A percentile compares a stretch with the other conserved stretches of the same genome.
Conservation (phyloP, 2,888 invertebrate species). For the Phasia obesa region DNA sequence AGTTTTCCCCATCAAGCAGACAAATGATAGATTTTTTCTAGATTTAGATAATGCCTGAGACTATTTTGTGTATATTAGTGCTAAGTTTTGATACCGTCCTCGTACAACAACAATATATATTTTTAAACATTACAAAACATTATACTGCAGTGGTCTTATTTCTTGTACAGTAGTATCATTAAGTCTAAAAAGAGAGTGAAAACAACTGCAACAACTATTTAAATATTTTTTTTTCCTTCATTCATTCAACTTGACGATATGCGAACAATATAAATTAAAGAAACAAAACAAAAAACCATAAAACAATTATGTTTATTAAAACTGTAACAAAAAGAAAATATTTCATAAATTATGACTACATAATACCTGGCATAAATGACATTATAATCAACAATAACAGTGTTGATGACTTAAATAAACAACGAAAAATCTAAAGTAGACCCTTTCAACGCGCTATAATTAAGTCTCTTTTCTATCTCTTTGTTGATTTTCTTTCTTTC, state of each 20-base stretch:
- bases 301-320: conserved; percentile 54
- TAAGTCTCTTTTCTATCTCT: conserved; percentile 6
- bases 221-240: background rate
- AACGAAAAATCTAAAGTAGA: conserved; percentile 4
- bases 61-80: no score
- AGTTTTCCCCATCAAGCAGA: no score
- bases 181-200: conserved; percentile 18
- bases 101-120: conserved; percentile 1
- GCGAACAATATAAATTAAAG: conserved; percentile 12
- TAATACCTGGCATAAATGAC: background rate
- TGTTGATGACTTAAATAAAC: conserved; percentile 64
- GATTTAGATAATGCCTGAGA: no score
- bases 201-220: conserved; percentile 31
- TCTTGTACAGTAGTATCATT: conserved; percentile 10
- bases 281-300: conserved; percentile 17
- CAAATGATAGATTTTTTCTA: no score
- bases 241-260: conserved; percentile 24
- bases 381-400: conserved; percentile 36
- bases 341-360: background rate
- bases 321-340: conserved; percentile 25
- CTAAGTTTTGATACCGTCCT: background rate
- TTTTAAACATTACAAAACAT: conserved; percentile 22
- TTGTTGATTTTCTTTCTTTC: background rate
- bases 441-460: conserved; percentile 24
- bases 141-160: conserved; percentile 40